Base-by-base conservation (phyloP, 2,888 invertebrate species). In the Muschampia plurimacula region DNA sequence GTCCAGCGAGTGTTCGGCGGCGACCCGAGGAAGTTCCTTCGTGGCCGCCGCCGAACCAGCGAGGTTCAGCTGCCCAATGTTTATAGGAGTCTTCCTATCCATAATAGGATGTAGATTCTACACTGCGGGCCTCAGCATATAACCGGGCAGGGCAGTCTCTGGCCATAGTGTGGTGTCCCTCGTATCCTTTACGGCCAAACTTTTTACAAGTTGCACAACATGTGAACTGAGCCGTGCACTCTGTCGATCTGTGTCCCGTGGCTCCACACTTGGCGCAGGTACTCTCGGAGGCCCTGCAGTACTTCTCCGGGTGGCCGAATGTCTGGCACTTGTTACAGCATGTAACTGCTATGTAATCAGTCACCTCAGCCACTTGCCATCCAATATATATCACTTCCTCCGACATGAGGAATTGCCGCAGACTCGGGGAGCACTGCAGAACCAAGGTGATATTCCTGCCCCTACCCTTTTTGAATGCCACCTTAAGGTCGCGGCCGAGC, bases 251-350 rank as follows among this genome's bases (percentile, higher is more conserved):
- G 73, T 79, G 78, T 0, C 77, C 77, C 0, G 32, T 10, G 0
- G 49, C 69, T 0, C 77, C 75, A 22, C 76, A 76, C 46, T 46
- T 69, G 0, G 74, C 74, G 63, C 79, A 77, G 5, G 46, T 46
- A 9, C 1, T 7, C 32, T 41, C 44, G 6, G 57, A 6, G 12
- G 67, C 67, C 28, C 71, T 13, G 39, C 78, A 77, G 32, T 68
- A 75, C 13, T 74, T 70, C 5, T 74, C 78, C 0, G 78, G 77
- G 73, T 78, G 78, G 0, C 78, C 77, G 49, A 76, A 79, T 6
- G 49, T 68, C 63, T 78, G 79, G 67, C 77, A 78, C 28, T 71
- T 73, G 4, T 57, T 46, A 9, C 57, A 57, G 52, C 52, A 52
- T 1, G 52, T 52, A n/a, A 52, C 52, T 6, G 52, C 52, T 6